These are phyloP conservation scores for Mungos mungo DNA, from an alignment of 2,113 vertebrate genomes.

Conservation along the genomic window DNA sequence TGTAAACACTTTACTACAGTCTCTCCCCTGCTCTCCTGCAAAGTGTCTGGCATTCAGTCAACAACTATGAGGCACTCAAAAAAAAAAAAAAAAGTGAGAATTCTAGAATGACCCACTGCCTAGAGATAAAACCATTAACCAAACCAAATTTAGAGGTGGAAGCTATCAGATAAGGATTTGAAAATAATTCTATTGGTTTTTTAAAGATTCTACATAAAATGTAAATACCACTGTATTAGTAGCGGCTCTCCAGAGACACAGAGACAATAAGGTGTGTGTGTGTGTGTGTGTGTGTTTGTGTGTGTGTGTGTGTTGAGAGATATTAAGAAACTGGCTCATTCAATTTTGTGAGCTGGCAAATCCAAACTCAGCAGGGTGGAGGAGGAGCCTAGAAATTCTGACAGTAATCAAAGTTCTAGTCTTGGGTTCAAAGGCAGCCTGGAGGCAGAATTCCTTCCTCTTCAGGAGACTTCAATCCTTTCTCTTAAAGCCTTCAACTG, in stretches of 20 bases:
- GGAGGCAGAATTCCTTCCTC: neutral
- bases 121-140: neutral
- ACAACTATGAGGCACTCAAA: neutral
- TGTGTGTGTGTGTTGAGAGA: neutral
- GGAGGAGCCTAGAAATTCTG: neutral
- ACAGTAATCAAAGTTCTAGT: neutral
- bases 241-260: neutral
- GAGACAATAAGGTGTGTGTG: neutral
- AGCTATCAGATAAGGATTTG: neutral
- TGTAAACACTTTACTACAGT: neutral
- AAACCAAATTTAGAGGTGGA: neutral
- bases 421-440: neutral
- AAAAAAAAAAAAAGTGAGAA: neutral
- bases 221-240: neutral
- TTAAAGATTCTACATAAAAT: neutral
- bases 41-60: neutral
- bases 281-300: neutral
- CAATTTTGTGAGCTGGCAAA: neutral
- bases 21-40: neutral
- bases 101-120: neutral
- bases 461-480: neutral
- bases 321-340: neutral
- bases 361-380: neutral
- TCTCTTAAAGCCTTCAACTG: neutral
- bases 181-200: neutral